Conservation (phyloP, 2,113 vertebrate genomes). For the Percina caprodes region DNA sequence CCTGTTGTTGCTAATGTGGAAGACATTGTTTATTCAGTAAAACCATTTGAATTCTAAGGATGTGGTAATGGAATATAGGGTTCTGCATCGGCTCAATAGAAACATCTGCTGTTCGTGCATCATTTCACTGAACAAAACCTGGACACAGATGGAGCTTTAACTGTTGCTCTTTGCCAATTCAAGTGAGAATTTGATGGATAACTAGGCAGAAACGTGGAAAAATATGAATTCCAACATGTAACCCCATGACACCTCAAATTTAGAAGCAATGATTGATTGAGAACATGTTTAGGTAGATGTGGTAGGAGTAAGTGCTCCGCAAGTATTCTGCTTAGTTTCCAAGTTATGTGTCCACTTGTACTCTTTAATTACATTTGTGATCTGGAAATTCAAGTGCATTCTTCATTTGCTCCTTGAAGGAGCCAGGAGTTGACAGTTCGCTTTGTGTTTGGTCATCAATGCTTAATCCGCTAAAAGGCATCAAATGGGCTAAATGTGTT, state of each 20-base stretch:
- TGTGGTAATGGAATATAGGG: neutral
- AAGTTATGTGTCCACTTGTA: neutral
- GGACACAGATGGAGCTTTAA: neutral
- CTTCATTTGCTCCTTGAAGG: neutral
- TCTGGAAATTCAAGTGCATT: neutral
- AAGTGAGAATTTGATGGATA: slow-evolving; percentile 3
- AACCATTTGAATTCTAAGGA: neutral
- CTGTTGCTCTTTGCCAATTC: neutral
- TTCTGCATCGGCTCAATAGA: neutral
- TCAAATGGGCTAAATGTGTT: neutral
- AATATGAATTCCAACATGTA: neutral
- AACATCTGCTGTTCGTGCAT: slow-evolving; percentile 19
- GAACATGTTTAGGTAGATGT: neutral
- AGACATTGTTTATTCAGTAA: neutral
- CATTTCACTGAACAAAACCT: slow-evolving; percentile 15
- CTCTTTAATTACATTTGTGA: neutral
- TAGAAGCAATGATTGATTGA: neutral
- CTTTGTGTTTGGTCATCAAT: neutral
- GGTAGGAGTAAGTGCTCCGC: neutral
- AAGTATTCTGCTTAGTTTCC: neutral
- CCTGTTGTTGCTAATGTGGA: neutral
- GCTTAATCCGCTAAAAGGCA: neutral
- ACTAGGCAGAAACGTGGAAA: neutral
- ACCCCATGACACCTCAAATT: neutral
- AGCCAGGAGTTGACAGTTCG: no score